Conservation (phyloP, 2,888 invertebrate genomes). For the Drosophila diplacantha region DNA sequence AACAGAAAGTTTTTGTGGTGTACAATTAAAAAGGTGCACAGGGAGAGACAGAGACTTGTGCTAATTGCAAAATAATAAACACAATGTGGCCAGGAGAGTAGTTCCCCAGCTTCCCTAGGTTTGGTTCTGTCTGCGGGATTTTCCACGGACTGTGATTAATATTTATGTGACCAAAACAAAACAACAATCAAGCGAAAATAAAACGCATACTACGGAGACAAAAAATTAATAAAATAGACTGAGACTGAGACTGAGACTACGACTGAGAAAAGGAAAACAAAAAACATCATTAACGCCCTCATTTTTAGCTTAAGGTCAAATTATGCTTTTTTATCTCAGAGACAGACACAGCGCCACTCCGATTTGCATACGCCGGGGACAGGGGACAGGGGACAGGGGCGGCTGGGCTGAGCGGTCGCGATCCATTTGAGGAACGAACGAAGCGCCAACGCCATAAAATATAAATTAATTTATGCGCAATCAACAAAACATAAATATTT, state of each 20-base stretch:
- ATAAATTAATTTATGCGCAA: conserved; percentile 73
- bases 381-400: neutral
- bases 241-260: neutral
- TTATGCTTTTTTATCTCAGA: conserved; percentile 63
- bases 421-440: conserved; percentile 70
- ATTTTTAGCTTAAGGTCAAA: conserved; percentile 72
- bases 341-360: conserved; percentile 27
- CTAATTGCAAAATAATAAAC: conserved; percentile 29
- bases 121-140: conserved; percentile 32
- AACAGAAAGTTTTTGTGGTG: conserved; percentile 56
- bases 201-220: conserved; percentile 38
- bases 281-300: conserved; percentile 74
- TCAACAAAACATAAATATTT: conserved; percentile 74
- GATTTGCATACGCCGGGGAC: conserved; percentile 60
- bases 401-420: conserved; percentile 34
- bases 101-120: conserved; percentile 28
- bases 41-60: conserved; percentile 10
- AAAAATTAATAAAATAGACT: conserved; percentile 43
- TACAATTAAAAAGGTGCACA: conserved; percentile 51
- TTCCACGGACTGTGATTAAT: conserved; percentile 63
- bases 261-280: conserved; percentile 45
- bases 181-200: conserved; percentile 32
- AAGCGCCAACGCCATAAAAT: conserved; percentile 73
- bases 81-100: conserved; percentile 25
- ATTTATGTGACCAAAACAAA: conserved; percentile 59